Percentiles rank a stretch among this genome's conserved stretches.
Conservation (phyloP, 2,113 vertebrate species). For the Protomyctophum bolini region DNA sequence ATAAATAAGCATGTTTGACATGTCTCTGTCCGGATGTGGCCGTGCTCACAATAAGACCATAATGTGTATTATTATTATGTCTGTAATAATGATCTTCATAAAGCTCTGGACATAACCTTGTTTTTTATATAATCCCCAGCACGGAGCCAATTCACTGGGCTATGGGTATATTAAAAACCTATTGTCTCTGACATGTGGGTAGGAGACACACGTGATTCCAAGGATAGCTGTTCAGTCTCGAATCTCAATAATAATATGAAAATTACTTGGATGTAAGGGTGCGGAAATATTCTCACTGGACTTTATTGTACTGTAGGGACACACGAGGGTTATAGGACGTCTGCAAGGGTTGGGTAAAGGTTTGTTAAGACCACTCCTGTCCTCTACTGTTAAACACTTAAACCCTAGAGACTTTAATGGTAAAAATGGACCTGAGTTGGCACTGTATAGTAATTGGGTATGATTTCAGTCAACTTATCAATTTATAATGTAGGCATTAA, state of each 20-base stretch:
- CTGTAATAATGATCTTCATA: neutral
- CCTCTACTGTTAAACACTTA: too few relatives aligned
- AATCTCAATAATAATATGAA: constrained; percentile 7
- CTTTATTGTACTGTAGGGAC: constrained; percentile 1
- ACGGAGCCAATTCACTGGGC: neutral
- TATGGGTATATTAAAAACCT: neutral
- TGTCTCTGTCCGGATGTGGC: neutral
- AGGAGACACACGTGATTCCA: constrained; percentile 5
- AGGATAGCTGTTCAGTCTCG: constrained; percentile 1
- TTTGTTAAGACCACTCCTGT: too few relatives aligned
- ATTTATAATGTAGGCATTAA: too few relatives aligned
- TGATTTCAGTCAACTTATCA: too few relatives aligned
- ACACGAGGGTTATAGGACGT: too few relatives aligned
- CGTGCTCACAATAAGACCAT: neutral
- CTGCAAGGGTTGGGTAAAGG: too few relatives aligned
- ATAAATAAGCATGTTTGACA: neutral
- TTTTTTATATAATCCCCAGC: constrained; percentile 2
- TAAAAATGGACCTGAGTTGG: too few relatives aligned
- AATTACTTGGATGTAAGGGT: neutral
- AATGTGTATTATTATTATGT: neutral
- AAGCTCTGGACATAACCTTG: constrained; percentile 16
- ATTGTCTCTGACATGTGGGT: constrained; percentile 20
- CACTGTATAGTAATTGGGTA: too few relatives aligned
- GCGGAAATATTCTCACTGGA: neutral
- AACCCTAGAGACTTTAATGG: too few relatives aligned